These are phyloP conservation scores for Anseranas semipalmata DNA, from an alignment of 2,113 vertebrate genomes.

Conservation along the genomic window DNA sequence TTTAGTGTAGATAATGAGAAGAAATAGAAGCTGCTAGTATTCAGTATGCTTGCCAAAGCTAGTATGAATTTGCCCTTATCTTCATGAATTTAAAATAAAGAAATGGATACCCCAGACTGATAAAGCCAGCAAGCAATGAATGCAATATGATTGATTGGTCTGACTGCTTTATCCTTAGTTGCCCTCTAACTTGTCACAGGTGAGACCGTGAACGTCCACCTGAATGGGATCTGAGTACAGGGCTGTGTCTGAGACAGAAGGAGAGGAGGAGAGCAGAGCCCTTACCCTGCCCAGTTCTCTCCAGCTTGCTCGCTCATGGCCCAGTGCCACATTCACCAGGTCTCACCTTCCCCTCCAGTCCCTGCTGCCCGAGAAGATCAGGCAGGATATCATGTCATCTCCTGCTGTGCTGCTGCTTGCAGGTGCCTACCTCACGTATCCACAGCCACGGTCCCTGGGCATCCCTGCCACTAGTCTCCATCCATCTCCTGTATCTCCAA, in stretches of 20 bases:
- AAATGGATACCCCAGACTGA: background rate
- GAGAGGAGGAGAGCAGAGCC: background rate
- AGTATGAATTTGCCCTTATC: background rate
- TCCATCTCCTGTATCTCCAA: background rate
- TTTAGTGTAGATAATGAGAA: background rate
- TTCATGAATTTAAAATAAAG: background rate
- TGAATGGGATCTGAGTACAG: background rate
- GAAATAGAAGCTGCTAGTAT: constrained; percentile 2
- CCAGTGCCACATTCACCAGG: fast-evolving
- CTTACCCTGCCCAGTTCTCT: background rate
- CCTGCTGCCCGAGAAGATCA: fast-evolving
- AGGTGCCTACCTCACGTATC: background rate
- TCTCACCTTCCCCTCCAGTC: background rate
- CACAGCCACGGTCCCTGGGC: background rate
- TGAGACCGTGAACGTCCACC: fast-evolving
- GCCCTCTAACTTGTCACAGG: background rate
- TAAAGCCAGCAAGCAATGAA: background rate
- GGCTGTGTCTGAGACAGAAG: background rate
- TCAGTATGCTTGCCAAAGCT: background rate
- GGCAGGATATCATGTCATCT: background rate
- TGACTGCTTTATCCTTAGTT: background rate
- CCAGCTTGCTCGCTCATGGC: fast-evolving
- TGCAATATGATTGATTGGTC: fast-evolving
- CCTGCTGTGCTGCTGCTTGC: background rate
- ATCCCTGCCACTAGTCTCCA: background rate